phyloP scores from a whole-genome alignment of 2,888 invertebrate species.

The Drosophila anomalipes region DNA sequence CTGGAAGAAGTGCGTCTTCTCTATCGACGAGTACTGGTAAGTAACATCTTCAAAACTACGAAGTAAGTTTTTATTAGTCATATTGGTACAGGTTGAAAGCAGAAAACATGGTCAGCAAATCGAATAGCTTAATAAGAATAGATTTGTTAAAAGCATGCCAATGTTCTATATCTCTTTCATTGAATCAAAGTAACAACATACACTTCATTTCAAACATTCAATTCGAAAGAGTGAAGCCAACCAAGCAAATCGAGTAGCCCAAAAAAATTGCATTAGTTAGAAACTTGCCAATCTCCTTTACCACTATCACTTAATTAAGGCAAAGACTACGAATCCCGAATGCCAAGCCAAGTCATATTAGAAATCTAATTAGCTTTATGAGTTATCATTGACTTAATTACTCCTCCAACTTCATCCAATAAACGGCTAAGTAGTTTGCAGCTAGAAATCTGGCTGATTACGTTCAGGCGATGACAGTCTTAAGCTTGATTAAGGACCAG shows the following conservation, averaged over 20 bases:
- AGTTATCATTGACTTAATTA: background rate
- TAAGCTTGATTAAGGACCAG: conserved; percentile 22
- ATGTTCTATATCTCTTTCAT: background rate
- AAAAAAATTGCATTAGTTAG: background rate
- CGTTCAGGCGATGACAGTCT: conserved; percentile 18
- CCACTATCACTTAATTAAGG: background rate
- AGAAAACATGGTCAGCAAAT: background rate
- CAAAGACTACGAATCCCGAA: background rate
- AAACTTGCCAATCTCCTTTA: background rate
- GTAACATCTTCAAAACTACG: conserved; percentile 31
- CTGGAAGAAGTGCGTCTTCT: conserved; percentile 89
- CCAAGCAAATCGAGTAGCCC: background rate
- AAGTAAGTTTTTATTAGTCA: background rate
- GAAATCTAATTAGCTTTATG: conserved; percentile 1
- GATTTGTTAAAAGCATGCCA: background rate
- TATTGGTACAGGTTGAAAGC: background rate
- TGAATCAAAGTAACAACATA: background rate
- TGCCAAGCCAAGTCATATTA: background rate
- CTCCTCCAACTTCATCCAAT: background rate
- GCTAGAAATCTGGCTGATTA: conserved; percentile 10
- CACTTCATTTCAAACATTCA: background rate
- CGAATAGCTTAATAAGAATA: background rate
- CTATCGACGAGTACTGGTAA: conserved; percentile 89
- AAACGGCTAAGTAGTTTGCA: background rate
- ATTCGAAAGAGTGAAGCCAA: background rate